These are phyloP conservation scores for Antedon mediterranea DNA, from an alignment of 53 echinoderm and acorn worm species.

Conservation along the genomic window DNA sequence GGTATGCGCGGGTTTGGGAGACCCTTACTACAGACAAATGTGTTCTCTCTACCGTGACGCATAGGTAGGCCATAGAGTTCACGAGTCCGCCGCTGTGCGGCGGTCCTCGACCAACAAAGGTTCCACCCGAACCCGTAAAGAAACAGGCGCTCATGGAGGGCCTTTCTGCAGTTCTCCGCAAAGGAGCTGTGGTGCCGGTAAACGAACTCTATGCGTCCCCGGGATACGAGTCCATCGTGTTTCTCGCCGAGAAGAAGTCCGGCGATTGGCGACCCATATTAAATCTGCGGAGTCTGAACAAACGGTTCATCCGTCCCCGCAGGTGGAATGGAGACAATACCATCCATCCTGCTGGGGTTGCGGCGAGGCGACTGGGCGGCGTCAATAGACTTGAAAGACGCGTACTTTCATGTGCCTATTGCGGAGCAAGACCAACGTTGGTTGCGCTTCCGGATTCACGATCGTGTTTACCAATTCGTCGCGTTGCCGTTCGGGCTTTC, in stretches of 20 bases:
- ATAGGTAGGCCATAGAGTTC: conserved; percentile 8
- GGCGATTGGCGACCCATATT: conserved; percentile 5
- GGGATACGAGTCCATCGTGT: conserved; percentile 3
- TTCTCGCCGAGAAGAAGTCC: conserved; percentile 4
- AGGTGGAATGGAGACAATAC: conserved; percentile 14
- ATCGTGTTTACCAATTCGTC: not conserved
- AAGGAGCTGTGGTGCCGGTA: not conserved
- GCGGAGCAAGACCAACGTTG: too few relatives aligned
- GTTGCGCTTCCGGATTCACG: too few relatives aligned
- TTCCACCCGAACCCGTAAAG: not conserved
- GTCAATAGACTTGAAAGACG: too few relatives aligned
- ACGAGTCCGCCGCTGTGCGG: not conserved
- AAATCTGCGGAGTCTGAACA: conserved; percentile 8
- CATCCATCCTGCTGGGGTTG: not conserved
- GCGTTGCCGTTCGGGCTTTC: too few relatives aligned
- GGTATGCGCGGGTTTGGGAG: not conserved
- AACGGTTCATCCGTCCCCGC: not conserved
- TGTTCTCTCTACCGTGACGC: not conserved
- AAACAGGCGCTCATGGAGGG: not conserved
- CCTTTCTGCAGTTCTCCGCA: not conserved
- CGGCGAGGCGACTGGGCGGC: conserved; percentile 4
- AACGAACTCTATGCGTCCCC: not conserved
- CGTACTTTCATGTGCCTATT: too few relatives aligned
- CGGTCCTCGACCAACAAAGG: not conserved
- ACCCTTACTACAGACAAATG: conserved; percentile 1